These are phyloP conservation scores for Nicator chloris DNA, from an alignment of 2,113 vertebrate species.

Conservation along the genomic window DNA sequence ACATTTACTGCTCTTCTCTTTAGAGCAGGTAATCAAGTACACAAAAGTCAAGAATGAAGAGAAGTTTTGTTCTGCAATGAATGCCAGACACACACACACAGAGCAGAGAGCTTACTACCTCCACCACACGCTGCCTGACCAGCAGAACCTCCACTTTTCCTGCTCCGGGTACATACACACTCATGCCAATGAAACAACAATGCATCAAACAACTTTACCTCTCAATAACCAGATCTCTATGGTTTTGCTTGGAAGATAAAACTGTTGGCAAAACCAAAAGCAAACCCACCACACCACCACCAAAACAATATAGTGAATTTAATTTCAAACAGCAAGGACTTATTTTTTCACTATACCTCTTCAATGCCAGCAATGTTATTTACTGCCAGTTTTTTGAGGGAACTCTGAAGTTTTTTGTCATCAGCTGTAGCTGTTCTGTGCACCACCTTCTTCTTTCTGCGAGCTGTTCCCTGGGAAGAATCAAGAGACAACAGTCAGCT, in stretches of 20 bases:
- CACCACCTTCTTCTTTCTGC: slow-evolving; percentile 99
- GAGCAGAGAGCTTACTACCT: background rate
- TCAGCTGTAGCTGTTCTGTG: slow-evolving; percentile 98
- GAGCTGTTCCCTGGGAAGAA: slow-evolving; percentile 88
- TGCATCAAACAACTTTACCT: background rate
- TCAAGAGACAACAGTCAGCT: background rate
- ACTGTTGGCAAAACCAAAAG: background rate
- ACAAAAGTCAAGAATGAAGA: background rate
- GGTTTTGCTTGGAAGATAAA: background rate
- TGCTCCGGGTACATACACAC: background rate
- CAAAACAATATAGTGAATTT: background rate
- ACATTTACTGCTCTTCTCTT: background rate
- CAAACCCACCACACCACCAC: background rate
- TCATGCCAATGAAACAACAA: background rate
- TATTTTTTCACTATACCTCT: slow-evolving; percentile 79
- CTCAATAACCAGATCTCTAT: background rate
- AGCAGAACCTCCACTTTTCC: background rate
- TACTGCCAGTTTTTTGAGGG: slow-evolving; percentile 96
- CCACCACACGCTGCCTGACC: background rate
- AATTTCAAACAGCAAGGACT: background rate
- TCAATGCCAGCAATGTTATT: slow-evolving; percentile 99
- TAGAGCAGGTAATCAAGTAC: background rate
- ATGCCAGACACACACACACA: background rate
- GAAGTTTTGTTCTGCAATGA: background rate
- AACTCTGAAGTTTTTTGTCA: slow-evolving; percentile 98